Percentiles rank a stretch among this genome's conserved stretches.
Conservation (phyloP, 2,797 vertebrate species). For the Oceanodroma leucorhoa region DNA sequence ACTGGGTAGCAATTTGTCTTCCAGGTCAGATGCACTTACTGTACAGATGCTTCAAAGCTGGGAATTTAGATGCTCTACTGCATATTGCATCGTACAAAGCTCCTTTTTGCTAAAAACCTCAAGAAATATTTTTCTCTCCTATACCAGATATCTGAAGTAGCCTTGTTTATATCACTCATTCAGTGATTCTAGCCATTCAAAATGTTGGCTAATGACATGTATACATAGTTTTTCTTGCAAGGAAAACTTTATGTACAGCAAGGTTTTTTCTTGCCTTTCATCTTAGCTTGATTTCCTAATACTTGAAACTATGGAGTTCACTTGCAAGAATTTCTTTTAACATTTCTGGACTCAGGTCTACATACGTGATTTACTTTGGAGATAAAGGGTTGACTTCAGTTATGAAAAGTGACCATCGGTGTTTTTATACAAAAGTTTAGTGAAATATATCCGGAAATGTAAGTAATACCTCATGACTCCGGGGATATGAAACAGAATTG, state of each 20-base stretch:
- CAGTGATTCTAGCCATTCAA: neutral
- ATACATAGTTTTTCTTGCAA: neutral
- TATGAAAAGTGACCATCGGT: neutral
- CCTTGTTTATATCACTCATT: neutral
- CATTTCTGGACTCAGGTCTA: neutral
- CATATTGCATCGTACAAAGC: neutral
- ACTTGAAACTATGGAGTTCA: neutral
- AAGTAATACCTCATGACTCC: neutral
- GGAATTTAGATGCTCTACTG: neutral
- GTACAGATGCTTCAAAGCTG: neutral
- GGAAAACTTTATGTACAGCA: neutral
- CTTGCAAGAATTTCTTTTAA: neutral
- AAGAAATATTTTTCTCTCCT: neutral
- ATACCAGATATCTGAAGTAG: neutral
- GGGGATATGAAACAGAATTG: neutral
- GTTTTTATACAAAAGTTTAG: neutral
- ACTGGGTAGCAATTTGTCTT: neutral
- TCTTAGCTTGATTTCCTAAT: neutral
- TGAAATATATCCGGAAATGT: neutral
- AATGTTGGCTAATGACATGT: neutral
- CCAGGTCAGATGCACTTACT: neutral
- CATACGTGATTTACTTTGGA: neutral
- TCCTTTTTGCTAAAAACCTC: neutral
- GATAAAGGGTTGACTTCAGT: neutral
- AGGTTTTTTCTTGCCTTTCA: neutral